These are phyloP conservation scores for Corythoichthys intestinalis DNA, from an alignment of 2,113 vertebrate genomes.

Conservation along the genomic window DNA sequence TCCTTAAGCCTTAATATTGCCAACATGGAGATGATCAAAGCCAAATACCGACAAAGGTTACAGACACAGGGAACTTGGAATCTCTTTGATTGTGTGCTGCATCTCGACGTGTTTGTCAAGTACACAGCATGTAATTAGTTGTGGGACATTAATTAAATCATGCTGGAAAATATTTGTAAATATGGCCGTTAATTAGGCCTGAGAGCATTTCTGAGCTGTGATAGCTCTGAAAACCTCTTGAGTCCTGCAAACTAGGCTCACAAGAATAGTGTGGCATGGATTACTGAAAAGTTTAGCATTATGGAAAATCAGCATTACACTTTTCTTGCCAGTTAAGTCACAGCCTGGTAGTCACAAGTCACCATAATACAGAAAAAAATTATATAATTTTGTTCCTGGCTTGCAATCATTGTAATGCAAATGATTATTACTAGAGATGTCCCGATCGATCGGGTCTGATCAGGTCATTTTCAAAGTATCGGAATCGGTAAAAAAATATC, in stretches of 20 bases:
- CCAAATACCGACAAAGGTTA: constrained; percentile 40
- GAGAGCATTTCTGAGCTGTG: constrained; percentile 32
- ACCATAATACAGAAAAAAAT: no score
- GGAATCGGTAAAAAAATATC: no score
- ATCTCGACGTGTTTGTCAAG: constrained; percentile 38
- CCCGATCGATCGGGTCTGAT: no score
- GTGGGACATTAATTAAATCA: constrained; percentile 43
- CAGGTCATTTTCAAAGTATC: no score
- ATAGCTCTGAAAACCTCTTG: constrained; percentile 32
- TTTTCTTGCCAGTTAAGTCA: constrained; percentile 18
- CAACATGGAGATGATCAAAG: constrained; percentile 38
- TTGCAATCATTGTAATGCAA: no score
- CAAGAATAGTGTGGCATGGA: constrained; percentile 17
- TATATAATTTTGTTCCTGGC: no score
- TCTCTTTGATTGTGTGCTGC: constrained; percentile 33
- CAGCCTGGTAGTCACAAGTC: constrained; percentile 12
- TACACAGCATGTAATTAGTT: constrained; percentile 23
- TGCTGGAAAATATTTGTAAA: constrained; percentile 37
- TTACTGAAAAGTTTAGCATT: constrained; percentile 14
- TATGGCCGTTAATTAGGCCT: constrained; percentile 48
- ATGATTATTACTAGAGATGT: no score
- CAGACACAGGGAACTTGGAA: constrained; percentile 23
- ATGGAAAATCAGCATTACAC: constrained; percentile 14
- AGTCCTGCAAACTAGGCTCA: constrained; percentile 26
- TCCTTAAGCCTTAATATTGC: constrained; percentile 33